phyloP scores from a whole-genome alignment of 2,888 invertebrate species.

The Nomada hirtipes region DNA sequence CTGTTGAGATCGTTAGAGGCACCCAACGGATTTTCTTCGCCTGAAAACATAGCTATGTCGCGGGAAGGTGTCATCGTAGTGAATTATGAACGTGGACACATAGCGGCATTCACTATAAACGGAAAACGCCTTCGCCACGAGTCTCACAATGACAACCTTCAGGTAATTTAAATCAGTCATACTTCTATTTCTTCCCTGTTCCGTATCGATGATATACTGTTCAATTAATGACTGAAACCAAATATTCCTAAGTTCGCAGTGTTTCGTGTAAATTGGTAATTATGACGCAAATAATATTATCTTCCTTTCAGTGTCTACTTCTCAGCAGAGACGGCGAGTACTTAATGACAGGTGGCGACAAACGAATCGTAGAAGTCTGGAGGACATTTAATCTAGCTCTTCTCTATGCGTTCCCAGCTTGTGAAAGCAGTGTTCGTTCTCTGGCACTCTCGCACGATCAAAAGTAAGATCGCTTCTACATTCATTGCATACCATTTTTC shows the following conservation, averaged over 20 bases:
- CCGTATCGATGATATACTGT: background rate
- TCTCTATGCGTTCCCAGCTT: constrained; percentile 98
- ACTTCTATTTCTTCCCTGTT: background rate
- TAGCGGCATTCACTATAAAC: constrained; percentile 97
- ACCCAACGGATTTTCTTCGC: constrained; percentile 90
- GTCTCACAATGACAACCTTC: constrained; percentile 97
- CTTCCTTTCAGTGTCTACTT: constrained; percentile 91
- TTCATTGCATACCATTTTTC: too few species aligned
- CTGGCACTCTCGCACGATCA: constrained; percentile 99
- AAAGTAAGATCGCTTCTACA: constrained; percentile 89
- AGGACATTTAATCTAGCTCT: constrained; percentile 98
- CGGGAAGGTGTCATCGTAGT: constrained; percentile 98
- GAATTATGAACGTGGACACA: constrained; percentile 95
- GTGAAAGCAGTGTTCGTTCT: constrained; percentile 97
- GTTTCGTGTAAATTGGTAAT: background rate
- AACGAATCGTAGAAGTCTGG: constrained; percentile 99
- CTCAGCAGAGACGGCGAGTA: constrained; percentile 99
- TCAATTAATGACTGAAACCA: background rate
- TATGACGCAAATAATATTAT: background rate
- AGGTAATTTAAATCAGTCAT: constrained; percentile 86
- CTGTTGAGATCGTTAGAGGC: constrained; percentile 95
- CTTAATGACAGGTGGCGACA: constrained; percentile 98
- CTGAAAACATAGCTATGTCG: constrained; percentile 96
- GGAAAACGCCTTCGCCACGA: constrained; percentile 95
- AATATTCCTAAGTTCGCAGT: background rate